Base-by-base conservation (phyloP, 2,888 invertebrate species). In the Drosophila atroscutellata region DNA sequence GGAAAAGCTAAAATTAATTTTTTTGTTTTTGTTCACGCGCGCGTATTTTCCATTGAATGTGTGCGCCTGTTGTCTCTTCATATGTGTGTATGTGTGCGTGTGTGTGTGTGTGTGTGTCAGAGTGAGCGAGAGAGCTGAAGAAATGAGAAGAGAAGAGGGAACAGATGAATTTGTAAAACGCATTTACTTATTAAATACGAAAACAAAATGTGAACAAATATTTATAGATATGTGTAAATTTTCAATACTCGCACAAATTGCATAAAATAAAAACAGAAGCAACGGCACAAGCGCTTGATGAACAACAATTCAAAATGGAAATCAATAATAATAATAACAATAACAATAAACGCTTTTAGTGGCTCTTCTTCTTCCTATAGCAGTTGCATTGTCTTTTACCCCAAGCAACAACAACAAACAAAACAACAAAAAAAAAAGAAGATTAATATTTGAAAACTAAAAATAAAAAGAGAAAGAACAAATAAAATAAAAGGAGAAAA, bases 1-100 rank as follows among this genome's bases (percentile, higher is more conserved):
- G 74, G 71, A 80, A 89, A 87, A 85, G 83, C 78, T 85, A 86
- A 89, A 86, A 82, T 89, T 80, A 85, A 87, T 72, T 89, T 85
- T 56, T 56, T 89, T 86, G 86, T 88, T 90, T 83, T 88, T 89
- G 84, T 85, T 86, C 77, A 72, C 87, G 89, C 74, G 76, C 74
- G 86, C 73, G 71, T 72, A 68, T 75, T 80, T 69, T 52, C 72
- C 11, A 36, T 52, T 52, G 45, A 57, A 39, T 57, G 49, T 34
- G 26, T 54, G 55, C 37, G 55, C 55, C 55, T 52, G 42, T 36
- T 58, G 58, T 47, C 47, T 58, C 47, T 36, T 20, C 8, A 15
- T 24, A 18, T 55, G 6, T 26, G 1, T 18, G 28, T 66, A 18
- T 55, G 6, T 26, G 1, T 18, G 28, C 60, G 55, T 36, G 42